A percentile compares a stretch with the other conserved stretches of the same genome.
These are phyloP conservation scores for Rhinichthys osculus DNA, from an alignment of 2,797 vertebrate genomes.

Conservation along the genomic window DNA sequence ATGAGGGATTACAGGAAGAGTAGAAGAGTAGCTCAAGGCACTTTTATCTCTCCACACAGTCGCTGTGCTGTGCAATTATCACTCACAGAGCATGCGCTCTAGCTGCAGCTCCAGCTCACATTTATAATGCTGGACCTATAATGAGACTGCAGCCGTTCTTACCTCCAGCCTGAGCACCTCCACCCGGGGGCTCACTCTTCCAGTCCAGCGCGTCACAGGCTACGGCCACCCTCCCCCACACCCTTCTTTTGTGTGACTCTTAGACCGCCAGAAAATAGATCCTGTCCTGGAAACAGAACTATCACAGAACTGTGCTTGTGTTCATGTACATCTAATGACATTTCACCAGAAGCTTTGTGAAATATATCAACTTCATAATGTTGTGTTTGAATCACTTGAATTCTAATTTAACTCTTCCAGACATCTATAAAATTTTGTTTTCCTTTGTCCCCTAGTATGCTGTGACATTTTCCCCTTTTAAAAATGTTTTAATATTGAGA, in stretches of 20 bases:
- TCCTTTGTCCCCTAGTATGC: no score
- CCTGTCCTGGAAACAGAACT: slow-evolving; percentile 51
- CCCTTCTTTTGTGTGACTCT: slow-evolving; percentile 56
- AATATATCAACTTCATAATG: background rate
- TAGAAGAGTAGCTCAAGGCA: slow-evolving; percentile 48
- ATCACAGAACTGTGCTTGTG: slow-evolving; percentile 2
- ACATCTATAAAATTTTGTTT: no score
- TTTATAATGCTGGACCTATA: slow-evolving; percentile 61
- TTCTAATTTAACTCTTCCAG: background rate
- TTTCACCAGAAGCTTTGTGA: background rate
- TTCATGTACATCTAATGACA: background rate
- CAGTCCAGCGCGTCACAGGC: slow-evolving; percentile 75
- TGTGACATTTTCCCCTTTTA: background rate
- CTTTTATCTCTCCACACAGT: slow-evolving; percentile 57
- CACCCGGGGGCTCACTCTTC: slow-evolving; percentile 63
- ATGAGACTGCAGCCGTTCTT: slow-evolving; percentile 72
- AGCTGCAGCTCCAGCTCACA: slow-evolving; percentile 51
- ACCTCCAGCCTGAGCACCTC: slow-evolving; percentile 63
- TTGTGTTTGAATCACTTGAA: background rate
- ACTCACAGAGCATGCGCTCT: slow-evolving; percentile 41
- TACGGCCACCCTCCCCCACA: slow-evolving; percentile 56
- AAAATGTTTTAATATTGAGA: background rate
- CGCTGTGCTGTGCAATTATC: slow-evolving; percentile 54
- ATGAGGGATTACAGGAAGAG: slow-evolving; percentile 47
- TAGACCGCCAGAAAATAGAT: slow-evolving; percentile 67